Percentiles rank a stretch among this genome's conserved stretches.
These are phyloP conservation scores for Catotricha subobsoleta DNA, from an alignment of 2,888 invertebrate species.

Conservation along the genomic window DNA sequence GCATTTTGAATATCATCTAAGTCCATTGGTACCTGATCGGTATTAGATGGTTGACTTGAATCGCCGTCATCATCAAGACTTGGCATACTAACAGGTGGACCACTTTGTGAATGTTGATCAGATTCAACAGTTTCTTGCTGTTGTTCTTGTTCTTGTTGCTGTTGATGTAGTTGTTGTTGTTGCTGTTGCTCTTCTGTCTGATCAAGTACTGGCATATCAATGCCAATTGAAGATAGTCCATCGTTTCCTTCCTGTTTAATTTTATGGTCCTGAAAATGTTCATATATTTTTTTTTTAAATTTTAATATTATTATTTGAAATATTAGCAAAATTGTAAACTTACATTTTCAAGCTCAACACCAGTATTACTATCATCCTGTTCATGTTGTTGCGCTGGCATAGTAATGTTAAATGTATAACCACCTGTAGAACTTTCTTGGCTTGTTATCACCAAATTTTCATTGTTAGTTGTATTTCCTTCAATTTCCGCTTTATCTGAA, in stretches of 20 bases:
- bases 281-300: too few species aligned
- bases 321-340: conserved; percentile 6
- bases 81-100: conserved; percentile 30
- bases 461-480: conserved; percentile 12
- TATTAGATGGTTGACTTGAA: conserved; percentile 15
- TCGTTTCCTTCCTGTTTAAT: conserved; percentile 10
- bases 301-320: too few species aligned
- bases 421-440: conserved; percentile 26
- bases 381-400: conserved; percentile 24
- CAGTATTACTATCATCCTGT: conserved; percentile 13
- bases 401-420: conserved; percentile 30
- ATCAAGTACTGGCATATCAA: conserved; percentile 29
- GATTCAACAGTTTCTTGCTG: conserved; percentile 9
- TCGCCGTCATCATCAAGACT: conserved; percentile 29
- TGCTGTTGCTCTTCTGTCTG: conserved; percentile 20
- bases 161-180: conserved; percentile 6
- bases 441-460: conserved; percentile 29
- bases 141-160: conserved; percentile 8
- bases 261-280: not conserved
- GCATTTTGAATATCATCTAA: conserved; percentile 30
- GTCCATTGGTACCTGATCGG: conserved; percentile 27
- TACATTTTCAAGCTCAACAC: conserved; percentile 14
- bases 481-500: conserved; percentile 27
- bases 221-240: conserved; percentile 18
- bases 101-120: conserved; percentile 12